phyloP scores from a whole-genome alignment of 1,140 invertebrate genomes.

The Ditylenchus dipsaci region DNA sequence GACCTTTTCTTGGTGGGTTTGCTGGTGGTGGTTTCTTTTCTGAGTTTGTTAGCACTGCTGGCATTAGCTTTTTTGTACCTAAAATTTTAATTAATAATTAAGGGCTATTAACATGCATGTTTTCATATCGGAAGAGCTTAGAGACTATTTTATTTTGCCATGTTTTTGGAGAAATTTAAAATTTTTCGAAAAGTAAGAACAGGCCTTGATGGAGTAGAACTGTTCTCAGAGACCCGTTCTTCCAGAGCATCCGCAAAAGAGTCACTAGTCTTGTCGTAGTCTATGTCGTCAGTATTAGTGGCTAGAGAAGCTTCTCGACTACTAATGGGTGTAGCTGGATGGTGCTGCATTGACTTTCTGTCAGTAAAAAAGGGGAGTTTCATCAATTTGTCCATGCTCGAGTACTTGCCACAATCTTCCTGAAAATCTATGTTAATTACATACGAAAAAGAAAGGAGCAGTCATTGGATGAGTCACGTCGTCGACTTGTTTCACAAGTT shows the following conservation, averaged over 20 bases:
- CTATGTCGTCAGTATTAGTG: conserved; percentile 8
- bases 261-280: conserved; percentile 7
- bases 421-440: not conserved
- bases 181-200: too few species aligned
- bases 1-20: not conserved
- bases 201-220: not conserved
- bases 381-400: not conserved
- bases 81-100: too few species aligned
- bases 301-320: not conserved
- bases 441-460: too few species aligned
- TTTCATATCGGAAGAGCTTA: too few species aligned
- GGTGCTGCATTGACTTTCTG: not conserved
- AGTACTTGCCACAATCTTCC: not conserved
- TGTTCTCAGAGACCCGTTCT: not conserved
- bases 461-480: too few species aligned
- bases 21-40: not conserved
- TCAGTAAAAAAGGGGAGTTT: conserved; percentile 5
- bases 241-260: not conserved
- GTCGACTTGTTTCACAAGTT: too few species aligned
- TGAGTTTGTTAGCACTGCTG: not conserved
- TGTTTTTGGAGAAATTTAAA: too few species aligned
- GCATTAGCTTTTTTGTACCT: not conserved
- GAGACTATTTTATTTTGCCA: too few species aligned
- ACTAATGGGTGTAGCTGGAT: not conserved
- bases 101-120: too few species aligned